Percentiles rank a stretch among this genome's conserved stretches.
Evolutionary conservation across 2,113 vertebrate species (phyloP).

Genomic region (Mormoops blainvillei): DNA sequence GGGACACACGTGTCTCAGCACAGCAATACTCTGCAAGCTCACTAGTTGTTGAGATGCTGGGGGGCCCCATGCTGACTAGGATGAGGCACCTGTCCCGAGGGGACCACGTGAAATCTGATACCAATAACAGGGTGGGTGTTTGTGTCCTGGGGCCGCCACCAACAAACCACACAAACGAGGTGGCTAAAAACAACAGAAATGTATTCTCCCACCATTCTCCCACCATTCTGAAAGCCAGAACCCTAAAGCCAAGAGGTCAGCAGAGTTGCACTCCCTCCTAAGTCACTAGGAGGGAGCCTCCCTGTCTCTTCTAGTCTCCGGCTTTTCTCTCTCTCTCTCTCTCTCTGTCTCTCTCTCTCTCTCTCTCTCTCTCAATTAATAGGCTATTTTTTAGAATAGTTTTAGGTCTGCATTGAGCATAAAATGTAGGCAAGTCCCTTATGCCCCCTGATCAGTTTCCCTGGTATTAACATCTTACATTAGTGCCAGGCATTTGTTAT

Average conservation of each 20-base stretch:
- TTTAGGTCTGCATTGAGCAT: background rate
- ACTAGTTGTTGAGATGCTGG: background rate
- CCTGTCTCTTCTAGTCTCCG: background rate
- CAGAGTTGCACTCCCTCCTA: accelerated
- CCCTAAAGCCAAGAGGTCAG: background rate
- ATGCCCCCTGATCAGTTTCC: background rate
- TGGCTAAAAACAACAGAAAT: background rate
- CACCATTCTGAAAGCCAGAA: background rate
- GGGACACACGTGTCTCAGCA: background rate
- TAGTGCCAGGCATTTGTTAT: background rate
- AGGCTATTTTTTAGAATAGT: background rate
- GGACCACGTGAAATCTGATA: background rate
- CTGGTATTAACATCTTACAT: too few relatives aligned
- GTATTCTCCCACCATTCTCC: background rate
- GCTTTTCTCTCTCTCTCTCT: background rate
- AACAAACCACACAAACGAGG: background rate
- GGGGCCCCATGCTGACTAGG: background rate
- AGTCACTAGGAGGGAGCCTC: accelerated
- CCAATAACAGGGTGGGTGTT: accelerated
- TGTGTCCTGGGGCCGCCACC: background rate
- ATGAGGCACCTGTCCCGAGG: background rate
- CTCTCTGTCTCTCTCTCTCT: background rate
- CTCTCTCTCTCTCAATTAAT: background rate
- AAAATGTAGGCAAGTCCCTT: background rate
- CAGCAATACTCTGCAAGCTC: background rate